Percentiles rank a stretch among this genome's conserved stretches.
These are phyloP conservation scores for Drosophila algonquin DNA, from an alignment of 2,888 invertebrate species.

Conservation along the genomic window DNA sequence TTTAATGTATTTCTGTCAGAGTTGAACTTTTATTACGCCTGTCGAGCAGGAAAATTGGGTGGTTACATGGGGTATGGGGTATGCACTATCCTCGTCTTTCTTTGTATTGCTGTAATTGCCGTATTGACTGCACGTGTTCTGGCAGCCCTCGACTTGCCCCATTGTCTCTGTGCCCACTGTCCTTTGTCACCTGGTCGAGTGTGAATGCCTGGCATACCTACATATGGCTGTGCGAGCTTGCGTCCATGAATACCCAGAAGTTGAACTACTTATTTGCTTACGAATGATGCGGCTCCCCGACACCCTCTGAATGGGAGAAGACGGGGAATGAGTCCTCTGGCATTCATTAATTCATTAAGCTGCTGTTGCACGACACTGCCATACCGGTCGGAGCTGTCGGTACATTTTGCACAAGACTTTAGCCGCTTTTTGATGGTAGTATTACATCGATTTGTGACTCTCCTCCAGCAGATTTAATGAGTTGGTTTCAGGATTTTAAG, in stretches of 20 bases:
- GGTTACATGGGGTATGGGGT: background rate
- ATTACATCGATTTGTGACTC: background rate
- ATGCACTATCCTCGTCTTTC: background rate
- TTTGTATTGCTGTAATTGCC: conserved; percentile 50
- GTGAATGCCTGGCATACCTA: conserved; percentile 67
- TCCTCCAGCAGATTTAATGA: background rate
- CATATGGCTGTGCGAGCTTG: conserved; percentile 41
- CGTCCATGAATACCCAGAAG: conserved; percentile 44
- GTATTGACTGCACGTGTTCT: conserved; percentile 56
- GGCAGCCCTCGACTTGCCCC: conserved; percentile 12
- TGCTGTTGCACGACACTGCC: background rate
- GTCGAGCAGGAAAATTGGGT: conserved; percentile 45
- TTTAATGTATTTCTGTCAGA: conserved; percentile 5
- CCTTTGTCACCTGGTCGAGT: conserved; percentile 67
- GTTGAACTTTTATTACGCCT: conserved; percentile 63
- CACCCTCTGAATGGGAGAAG: conserved; percentile 4
- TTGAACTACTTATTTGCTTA: conserved; percentile 62
- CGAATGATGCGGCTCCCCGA: conserved; percentile 20
- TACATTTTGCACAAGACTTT: too few relatives aligned
- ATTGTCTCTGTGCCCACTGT: conserved; percentile 48
- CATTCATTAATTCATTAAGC: conserved; percentile 1
- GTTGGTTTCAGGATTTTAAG: background rate
- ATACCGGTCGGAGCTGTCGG: too few relatives aligned
- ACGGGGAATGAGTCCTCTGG: background rate
- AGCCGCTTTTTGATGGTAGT: too few relatives aligned